Evolutionary conservation across 2,113 vertebrate species (phyloP).

Genomic region (Tachycineta bicolor): DNA sequence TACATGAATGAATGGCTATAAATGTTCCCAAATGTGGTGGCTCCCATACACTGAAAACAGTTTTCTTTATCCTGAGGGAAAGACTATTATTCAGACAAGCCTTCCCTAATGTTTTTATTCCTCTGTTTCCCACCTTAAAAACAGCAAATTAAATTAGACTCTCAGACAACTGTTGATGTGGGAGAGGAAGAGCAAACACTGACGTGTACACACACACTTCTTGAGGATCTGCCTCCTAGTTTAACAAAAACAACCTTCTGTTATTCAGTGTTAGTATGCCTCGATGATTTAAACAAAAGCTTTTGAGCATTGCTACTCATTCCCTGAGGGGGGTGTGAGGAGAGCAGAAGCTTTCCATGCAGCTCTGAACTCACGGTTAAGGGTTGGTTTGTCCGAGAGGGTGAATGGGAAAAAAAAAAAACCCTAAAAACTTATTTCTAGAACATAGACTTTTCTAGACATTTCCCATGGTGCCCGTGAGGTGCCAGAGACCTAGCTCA

Average conservation of each 20-base stretch:
- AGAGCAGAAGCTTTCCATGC: neutral
- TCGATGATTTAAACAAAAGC: neutral
- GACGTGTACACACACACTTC: neutral
- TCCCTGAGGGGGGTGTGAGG: neutral
- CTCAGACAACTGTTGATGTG: neutral
- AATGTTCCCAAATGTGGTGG: neutral
- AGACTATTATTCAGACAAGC: neutral
- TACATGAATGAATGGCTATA: neutral
- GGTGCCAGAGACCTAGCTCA: neutral
- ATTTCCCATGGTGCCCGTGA: neutral
- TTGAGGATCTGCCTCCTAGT: neutral
- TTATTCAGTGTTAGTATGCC: neutral
- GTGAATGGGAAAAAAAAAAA: neutral
- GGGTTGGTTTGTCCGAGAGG: neutral
- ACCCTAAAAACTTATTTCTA: neutral
- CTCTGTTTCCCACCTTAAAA: slow-evolving; percentile 33
- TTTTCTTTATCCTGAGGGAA: neutral
- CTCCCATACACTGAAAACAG: neutral
- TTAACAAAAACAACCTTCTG: neutral
- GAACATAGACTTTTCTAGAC: neutral
- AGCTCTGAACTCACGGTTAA: neutral
- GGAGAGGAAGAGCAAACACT: slow-evolving; percentile 15
- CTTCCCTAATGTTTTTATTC: slow-evolving; percentile 20
- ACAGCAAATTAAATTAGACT: slow-evolving; percentile 15
- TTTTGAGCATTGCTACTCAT: neutral